A percentile compares a stretch with the other conserved stretches of the same genome.
phyloP scores from a whole-genome alignment of 2,113 vertebrate species.

The Gambusia holbrooki region DNA sequence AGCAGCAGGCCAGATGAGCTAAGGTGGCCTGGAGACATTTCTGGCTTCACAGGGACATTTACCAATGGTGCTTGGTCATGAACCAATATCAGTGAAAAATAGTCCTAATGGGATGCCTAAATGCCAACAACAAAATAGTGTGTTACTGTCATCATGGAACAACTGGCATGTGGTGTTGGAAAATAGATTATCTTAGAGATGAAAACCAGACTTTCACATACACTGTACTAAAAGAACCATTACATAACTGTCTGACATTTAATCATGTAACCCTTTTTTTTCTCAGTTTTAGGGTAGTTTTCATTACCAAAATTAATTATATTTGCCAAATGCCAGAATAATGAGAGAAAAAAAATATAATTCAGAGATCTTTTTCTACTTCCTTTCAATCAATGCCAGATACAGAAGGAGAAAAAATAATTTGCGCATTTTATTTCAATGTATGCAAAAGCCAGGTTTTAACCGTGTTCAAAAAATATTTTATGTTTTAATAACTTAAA shows the following conservation, averaged over 20 bases:
- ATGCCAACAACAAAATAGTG: neutral
- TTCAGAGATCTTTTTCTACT: neutral
- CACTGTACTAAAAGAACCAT: neutral
- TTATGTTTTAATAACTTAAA: neutral
- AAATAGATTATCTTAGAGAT: neutral
- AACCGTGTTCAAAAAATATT: too few relatives aligned
- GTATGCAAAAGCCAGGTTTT: too few relatives aligned
- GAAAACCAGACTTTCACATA: neutral
- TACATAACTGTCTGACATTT: neutral
- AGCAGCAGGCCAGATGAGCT: slow-evolving; percentile 67
- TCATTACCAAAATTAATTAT: too few relatives aligned
- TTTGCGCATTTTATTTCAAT: too few relatives aligned
- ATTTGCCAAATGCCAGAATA: too few relatives aligned
- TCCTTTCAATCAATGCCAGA: neutral
- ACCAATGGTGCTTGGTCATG: slow-evolving; percentile 13
- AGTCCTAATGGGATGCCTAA: neutral
- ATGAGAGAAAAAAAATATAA: too few relatives aligned
- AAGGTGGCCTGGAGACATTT: slow-evolving; percentile 64
- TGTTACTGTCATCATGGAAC: neutral
- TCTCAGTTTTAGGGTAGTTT: too few relatives aligned
- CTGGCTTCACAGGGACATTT: slow-evolving; percentile 50
- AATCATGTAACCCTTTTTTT: too few relatives aligned
- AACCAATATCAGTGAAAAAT: neutral
- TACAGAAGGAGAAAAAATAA: too few relatives aligned
- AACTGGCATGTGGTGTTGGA: neutral